phyloP scores from a whole-genome alignment of 2,113 vertebrate genomes.

The Aldabrachelys gigantea region DNA sequence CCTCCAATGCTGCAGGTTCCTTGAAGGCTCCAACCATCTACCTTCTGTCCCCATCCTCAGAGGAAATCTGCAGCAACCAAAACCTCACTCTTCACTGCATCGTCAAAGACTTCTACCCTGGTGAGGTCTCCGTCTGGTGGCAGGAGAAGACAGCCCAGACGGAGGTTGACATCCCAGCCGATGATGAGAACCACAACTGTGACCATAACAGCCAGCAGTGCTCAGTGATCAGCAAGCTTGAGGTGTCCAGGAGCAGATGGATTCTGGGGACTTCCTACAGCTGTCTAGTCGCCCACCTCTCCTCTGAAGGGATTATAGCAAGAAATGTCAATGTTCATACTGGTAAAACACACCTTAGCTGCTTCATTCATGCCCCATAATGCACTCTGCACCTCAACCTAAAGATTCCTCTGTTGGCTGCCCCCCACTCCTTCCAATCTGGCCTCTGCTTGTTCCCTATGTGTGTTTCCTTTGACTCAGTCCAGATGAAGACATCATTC shows the following conservation, averaged over 20 bases:
- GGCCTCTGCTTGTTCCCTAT: not conserved
- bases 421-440: not conserved
- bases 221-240: too few species aligned
- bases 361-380: too few species aligned
- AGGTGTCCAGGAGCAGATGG: too few species aligned
- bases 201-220: not conserved
- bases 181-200: not conserved
- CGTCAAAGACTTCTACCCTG: slow-evolving; percentile 25
- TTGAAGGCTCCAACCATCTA: not conserved
- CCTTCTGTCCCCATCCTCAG: not conserved
- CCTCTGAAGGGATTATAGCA: too few species aligned
- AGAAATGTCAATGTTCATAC: too few species aligned
- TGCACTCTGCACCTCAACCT: too few species aligned
- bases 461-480: not conserved
- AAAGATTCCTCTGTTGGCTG: too few species aligned
- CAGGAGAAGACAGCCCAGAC: not conserved
- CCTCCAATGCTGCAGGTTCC: too few species aligned
- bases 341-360: too few species aligned
- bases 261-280: too few species aligned
- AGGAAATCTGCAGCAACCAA: not conserved
- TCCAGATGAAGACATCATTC: not conserved
- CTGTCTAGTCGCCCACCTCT: too few species aligned
- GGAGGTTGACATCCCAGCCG: not conserved
- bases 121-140: slow-evolving; percentile 16
- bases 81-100: slow-evolving; percentile 13